phyloP scores from a whole-genome alignment of 2,888 invertebrate species.

The Liopterus haemorrhoidalis region DNA sequence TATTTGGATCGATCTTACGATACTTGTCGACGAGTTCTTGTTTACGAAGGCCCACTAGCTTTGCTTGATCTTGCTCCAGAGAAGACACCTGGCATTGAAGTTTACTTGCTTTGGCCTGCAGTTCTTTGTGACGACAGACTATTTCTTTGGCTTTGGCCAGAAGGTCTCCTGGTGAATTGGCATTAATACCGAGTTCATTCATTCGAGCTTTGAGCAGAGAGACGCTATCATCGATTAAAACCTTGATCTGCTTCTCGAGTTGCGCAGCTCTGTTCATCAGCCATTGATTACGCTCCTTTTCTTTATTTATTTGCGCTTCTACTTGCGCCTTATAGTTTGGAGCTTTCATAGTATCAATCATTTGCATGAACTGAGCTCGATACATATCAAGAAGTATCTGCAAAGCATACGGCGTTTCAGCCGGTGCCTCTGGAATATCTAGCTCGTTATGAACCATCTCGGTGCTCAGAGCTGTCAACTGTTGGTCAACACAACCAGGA shows the following conservation, averaged over 20 bases:
- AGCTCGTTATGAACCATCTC: constrained; percentile 75
- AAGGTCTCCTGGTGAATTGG: constrained; percentile 77
- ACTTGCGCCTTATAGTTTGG: constrained; percentile 68
- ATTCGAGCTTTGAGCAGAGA: constrained; percentile 81
- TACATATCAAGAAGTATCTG: constrained; percentile 83
- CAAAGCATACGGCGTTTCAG: constrained; percentile 75
- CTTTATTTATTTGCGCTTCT: constrained; percentile 70
- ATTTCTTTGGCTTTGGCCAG: constrained; percentile 86
- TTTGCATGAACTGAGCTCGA: constrained; percentile 77
- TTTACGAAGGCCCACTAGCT: constrained; percentile 64
- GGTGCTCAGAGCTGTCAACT: constrained; percentile 70
- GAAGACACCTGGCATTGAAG: constrained; percentile 71
- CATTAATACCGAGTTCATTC: constrained; percentile 86
- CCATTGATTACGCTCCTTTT: constrained; percentile 76
- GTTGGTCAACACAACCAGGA: constrained; percentile 88
- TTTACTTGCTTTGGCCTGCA: constrained; percentile 82
- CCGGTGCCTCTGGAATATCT: constrained; percentile 72
- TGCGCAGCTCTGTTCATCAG: constrained; percentile 80
- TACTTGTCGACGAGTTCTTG: constrained; percentile 72
- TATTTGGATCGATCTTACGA: constrained; percentile 50
- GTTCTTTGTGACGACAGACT: constrained; percentile 84
- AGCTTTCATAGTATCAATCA: constrained; percentile 77
- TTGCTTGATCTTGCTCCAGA: constrained; percentile 71
- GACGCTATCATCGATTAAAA: constrained; percentile 87
- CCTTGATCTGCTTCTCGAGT: constrained; percentile 87